phyloP scores from a whole-genome alignment of 2,797 vertebrate species.

The Astyanax mexicanus region DNA sequence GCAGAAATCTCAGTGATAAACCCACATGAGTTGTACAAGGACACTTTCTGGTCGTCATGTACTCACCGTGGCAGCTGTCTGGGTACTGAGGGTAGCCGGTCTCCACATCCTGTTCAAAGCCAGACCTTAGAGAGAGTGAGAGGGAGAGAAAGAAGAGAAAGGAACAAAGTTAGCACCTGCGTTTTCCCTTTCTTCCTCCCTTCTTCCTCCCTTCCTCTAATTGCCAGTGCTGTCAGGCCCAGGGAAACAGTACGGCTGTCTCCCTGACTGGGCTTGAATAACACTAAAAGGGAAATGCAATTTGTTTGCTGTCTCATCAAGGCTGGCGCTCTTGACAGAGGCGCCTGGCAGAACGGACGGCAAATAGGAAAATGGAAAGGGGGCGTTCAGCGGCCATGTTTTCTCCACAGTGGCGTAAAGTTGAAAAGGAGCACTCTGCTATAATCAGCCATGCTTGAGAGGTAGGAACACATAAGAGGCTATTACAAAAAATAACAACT shows the following conservation, averaged over 20 bases:
- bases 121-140: constrained; percentile 70
- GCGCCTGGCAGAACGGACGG: not conserved
- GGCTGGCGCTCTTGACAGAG: constrained; percentile 16
- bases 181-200: constrained; percentile 56
- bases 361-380: constrained; percentile 10
- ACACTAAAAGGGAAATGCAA: constrained; percentile 54
- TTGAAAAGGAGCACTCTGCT: not conserved
- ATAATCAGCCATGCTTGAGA: not conserved
- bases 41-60: constrained; percentile 6
- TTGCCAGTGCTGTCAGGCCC: constrained; percentile 54
- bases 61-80: constrained; percentile 86
- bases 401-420: not conserved
- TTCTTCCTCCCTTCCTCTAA: constrained; percentile 52
- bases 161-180: constrained; percentile 55
- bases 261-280: constrained; percentile 35
- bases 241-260: constrained; percentile 47
- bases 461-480: not conserved
- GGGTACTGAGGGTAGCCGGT: constrained; percentile 71
- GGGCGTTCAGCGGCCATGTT: not conserved
- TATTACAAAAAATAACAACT: constrained; percentile 25
- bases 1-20: too few species aligned
- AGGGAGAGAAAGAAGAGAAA: constrained; percentile 37
- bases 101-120: constrained; percentile 84
- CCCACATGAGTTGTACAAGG: not conserved
- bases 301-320: constrained; percentile 47